Evolutionary conservation across 92 coral and sea anemone species (phyloP), one percentile per base, ranked within the genome.

Genomic region (Blastomussa wellsi): DNA sequence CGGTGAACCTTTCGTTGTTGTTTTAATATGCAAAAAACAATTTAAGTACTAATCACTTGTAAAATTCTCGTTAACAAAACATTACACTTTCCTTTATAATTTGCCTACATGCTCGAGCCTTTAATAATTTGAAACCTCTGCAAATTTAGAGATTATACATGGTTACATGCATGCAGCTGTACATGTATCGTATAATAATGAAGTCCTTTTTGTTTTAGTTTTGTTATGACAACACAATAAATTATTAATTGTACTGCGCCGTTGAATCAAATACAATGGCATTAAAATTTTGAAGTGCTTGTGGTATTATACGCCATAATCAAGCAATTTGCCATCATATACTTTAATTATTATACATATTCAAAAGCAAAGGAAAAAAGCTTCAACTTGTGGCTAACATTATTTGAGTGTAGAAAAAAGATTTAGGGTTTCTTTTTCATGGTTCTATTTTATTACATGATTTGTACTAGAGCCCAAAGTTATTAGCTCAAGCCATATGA

Each of bases 211-310:
- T 70, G 44, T 17, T n/a, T 20, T 70, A 19, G 42, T 5, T 62
- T 79, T 38, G 57, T 44, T 77, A 62, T 79, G 82, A 41, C 72
- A 79, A 62, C 73, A 26, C 72, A 38, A 52, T 37, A 12, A 52
- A 79, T 79, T 37, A 60, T 62, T 60, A 33, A 79, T 31, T 24
- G 31, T 51, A 51, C 31, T 47, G 37, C 28, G 65, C 66, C 41
- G 62, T n/a, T 31, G 24, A 76, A 48, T 72, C 48, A 39, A 5
- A 44, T 3, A 32, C 35, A 44, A 51, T 51, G 20, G 44, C 74
- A 37, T 70, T 14, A 19, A n/a, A n/a, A 36, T 51, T 49, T 28
- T 49, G 42, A 20, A 31, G 79, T 36, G 74, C 37, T 70, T 38
- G 74, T 37, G 74, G 44, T 37, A 17, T 38, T 36, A 35, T 20